Percentiles rank a stretch among this genome's conserved stretches.
Evolutionary conservation across 2,113 vertebrate genomes (phyloP).

Genomic region (Poeciliopsis turrubarensis): DNA sequence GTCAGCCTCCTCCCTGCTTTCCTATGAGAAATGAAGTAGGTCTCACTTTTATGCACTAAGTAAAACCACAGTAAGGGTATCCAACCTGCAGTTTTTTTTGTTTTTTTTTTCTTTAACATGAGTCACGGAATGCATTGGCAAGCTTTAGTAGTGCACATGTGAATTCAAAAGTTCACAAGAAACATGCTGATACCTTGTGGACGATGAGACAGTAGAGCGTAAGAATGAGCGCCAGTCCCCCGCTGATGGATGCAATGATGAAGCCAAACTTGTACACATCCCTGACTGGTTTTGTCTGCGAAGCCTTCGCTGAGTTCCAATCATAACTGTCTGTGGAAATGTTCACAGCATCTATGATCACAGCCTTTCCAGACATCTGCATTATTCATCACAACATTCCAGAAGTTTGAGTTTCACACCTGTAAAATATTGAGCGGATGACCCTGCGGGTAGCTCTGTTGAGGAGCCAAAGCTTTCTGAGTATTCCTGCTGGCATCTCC

Average conservation of each 20-base stretch:
- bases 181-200: slow-evolving; percentile 66
- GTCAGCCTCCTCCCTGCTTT: slow-evolving; percentile 1
- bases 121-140: slow-evolving; percentile 21
- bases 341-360: slow-evolving; percentile 29
- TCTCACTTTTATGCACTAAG: slow-evolving; percentile 14
- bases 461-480: slow-evolving; percentile 48
- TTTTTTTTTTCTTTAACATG: not conserved
- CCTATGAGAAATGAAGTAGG: slow-evolving; percentile 9
- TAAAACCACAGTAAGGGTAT: slow-evolving; percentile 3
- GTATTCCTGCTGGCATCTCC: slow-evolving; percentile 79
- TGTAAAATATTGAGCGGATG: slow-evolving; percentile 49
- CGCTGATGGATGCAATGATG: slow-evolving; percentile 68
- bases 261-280: slow-evolving; percentile 72
- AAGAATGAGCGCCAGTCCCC: slow-evolving; percentile 71
- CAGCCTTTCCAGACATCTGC: slow-evolving; percentile 18
- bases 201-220: slow-evolving; percentile 70
- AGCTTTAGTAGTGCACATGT: slow-evolving; percentile 16
- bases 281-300: slow-evolving; percentile 55
- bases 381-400: slow-evolving; percentile 18
- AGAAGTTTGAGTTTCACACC: slow-evolving; percentile 48
- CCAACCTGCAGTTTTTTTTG: slow-evolving; percentile 1
- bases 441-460: slow-evolving; percentile 57
- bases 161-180: slow-evolving; percentile 13
- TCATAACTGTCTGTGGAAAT: slow-evolving; percentile 61
- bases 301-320: slow-evolving; percentile 55